These are phyloP conservation scores for Ptychoptera albimana DNA, from an alignment of 2,888 invertebrate genomes.

Conservation along the genomic window DNA sequence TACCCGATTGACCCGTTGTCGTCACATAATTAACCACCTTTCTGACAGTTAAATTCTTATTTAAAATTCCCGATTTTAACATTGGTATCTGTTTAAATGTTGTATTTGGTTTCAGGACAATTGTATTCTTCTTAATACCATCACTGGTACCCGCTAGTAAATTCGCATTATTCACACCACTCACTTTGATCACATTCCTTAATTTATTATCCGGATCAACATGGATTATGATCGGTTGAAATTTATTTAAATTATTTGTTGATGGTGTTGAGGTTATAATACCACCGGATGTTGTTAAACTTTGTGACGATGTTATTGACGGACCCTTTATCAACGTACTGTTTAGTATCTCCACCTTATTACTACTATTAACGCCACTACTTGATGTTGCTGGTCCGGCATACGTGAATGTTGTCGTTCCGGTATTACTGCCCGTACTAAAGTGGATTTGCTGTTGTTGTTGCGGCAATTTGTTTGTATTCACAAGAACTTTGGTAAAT, in stretches of 20 bases:
- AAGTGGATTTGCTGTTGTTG: not conserved
- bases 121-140: constrained; percentile 5
- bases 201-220: constrained; percentile 11
- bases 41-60: constrained; percentile 21
- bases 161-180: constrained; percentile 16
- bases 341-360: constrained; percentile 5
- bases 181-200: constrained; percentile 12
- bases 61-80: constrained; percentile 13
- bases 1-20: no score
- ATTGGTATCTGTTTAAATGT: constrained; percentile 15
- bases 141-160: constrained; percentile 8
- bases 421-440: not conserved
- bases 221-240: constrained; percentile 12
- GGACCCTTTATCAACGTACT: constrained; percentile 5
- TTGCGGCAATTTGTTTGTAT: constrained; percentile 8
- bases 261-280: not conserved
- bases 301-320: constrained; percentile 15
- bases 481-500: constrained; percentile 20
- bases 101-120: constrained; percentile 8
- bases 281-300: not conserved
- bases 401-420: not conserved
- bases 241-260: constrained; percentile 7
- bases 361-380: not conserved
- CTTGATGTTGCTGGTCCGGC: not conserved
- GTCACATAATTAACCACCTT: constrained; percentile 18